A percentile compares a stretch with the other conserved stretches of the same genome.
phyloP scores from a whole-genome alignment of 1,140 invertebrate genomes.

The Spodoptera frugiperda region DNA sequence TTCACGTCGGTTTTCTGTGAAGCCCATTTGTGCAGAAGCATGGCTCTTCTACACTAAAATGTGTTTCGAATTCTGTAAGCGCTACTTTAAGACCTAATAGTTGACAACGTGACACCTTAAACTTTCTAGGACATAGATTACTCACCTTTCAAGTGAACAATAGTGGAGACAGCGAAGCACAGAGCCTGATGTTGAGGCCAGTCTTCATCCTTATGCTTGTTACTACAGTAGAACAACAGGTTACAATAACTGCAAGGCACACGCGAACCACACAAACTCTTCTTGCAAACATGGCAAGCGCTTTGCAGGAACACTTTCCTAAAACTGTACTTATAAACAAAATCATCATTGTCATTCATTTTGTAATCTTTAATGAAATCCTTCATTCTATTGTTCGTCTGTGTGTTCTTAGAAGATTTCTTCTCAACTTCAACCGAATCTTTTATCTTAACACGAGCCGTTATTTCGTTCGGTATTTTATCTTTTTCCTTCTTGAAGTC shows the following conservation, averaged over 20 bases:
- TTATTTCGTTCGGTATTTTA: constrained; percentile 75
- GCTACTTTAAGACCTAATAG: no score
- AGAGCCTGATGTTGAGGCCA: constrained; percentile 80
- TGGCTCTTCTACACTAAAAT: no score
- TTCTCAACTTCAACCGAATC: constrained; percentile 72
- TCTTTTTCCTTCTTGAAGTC: constrained; percentile 86
- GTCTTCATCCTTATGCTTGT: constrained; percentile 82
- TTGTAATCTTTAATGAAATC: constrained; percentile 62
- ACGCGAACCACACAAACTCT: constrained; percentile 67
- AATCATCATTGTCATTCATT: constrained; percentile 75
- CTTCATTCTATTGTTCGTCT: constrained; percentile 66
- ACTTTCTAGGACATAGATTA: background rate
- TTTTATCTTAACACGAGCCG: constrained; percentile 82
- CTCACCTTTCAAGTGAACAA: constrained; percentile 83
- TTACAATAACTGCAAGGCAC: constrained; percentile 81
- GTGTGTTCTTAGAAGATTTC: constrained; percentile 70
- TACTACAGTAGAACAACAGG: constrained; percentile 79
- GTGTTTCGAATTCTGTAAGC: no score
- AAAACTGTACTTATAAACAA: constrained; percentile 85
- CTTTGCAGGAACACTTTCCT: constrained; percentile 82
- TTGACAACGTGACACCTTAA: no score
- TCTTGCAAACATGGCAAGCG: constrained; percentile 81
- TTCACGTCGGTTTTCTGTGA: no score
- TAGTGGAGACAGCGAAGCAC: constrained; percentile 82
- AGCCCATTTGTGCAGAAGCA: no score